Evolutionary conservation across 1,140 invertebrate genomes (phyloP).

Genomic region (Drosophila ogumai): DNA sequence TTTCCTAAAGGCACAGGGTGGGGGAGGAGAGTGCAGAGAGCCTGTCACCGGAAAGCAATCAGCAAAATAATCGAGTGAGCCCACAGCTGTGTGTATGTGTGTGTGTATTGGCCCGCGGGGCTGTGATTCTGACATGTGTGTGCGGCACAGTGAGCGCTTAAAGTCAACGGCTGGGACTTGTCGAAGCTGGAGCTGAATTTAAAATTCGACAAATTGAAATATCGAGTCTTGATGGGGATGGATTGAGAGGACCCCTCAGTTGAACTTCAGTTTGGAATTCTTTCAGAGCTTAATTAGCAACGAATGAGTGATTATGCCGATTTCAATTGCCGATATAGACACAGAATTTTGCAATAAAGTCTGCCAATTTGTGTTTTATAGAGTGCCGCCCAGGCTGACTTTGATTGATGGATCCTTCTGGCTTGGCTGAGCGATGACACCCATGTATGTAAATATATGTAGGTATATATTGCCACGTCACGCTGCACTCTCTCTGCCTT

Average conservation of each 20-base stretch:
- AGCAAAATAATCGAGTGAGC: conserved; percentile 80
- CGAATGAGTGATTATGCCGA: conserved; percentile 10
- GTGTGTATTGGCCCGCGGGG: conserved; percentile 51
- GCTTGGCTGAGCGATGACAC: background rate
- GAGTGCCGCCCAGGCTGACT: background rate
- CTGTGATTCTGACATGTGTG: conserved; percentile 61
- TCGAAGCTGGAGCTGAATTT: conserved; percentile 15
- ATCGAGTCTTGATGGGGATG: background rate
- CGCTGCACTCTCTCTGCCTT: background rate
- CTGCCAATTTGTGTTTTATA: conserved; percentile 7
- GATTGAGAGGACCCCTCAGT: background rate
- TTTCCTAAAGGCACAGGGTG: background rate
- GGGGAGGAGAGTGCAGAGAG: conserved; percentile 5
- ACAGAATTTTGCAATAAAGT: background rate
- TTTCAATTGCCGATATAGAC: conserved; percentile 8
- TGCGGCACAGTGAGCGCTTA: conserved; percentile 32
- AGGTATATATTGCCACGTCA: background rate
- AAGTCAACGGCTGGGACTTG: conserved; percentile 34
- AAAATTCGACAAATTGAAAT: conserved; percentile 15
- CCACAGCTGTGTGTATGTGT: conserved; percentile 22
- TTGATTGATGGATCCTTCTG: conserved; percentile 17
- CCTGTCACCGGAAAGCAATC: conserved; percentile 80
- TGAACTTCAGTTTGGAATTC: background rate
- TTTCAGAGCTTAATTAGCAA: conserved; percentile 6
- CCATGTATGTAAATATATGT: background rate